phyloP scores from a whole-genome alignment of 2,888 invertebrate species.

The Antitype chi region DNA sequence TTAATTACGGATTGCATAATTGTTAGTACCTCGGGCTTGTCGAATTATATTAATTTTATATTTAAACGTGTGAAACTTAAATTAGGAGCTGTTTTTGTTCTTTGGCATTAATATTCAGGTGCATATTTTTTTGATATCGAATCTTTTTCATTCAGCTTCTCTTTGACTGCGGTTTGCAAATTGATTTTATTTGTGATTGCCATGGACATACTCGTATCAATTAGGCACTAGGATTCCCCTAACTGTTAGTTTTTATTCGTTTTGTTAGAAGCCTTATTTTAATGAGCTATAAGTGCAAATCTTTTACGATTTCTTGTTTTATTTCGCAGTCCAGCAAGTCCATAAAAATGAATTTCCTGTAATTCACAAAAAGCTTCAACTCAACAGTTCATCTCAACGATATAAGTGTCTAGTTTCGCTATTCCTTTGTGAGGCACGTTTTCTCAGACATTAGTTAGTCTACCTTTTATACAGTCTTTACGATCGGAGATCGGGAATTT shows the following conservation, averaged over 20 bases:
- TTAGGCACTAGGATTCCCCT: background rate
- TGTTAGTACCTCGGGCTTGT: background rate
- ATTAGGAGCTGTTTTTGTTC: background rate
- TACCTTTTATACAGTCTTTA: slow-evolving; percentile 35
- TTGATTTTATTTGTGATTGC: background rate
- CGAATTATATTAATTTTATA: background rate
- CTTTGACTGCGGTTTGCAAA: background rate
- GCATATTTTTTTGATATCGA: background rate
- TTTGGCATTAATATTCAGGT: background rate
- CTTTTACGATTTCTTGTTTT: slow-evolving; percentile 10
- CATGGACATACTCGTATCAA: background rate
- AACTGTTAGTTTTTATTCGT: background rate
- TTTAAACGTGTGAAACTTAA: background rate
- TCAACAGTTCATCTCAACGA: slow-evolving; percentile 13
- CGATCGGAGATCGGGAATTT: slow-evolving; percentile 33
- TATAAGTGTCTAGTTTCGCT: slow-evolving; percentile 38
- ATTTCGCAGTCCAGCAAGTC: slow-evolving; percentile 11
- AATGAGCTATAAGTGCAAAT: slow-evolving; percentile 19
- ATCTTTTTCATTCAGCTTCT: too few species aligned
- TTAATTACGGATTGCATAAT: background rate
- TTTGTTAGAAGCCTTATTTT: background rate
- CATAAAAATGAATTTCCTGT: slow-evolving; percentile 15
- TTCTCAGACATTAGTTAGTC: slow-evolving; percentile 32
- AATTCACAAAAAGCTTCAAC: slow-evolving; percentile 30
- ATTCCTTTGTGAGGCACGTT: slow-evolving; percentile 40